These are phyloP conservation scores for Panopea generosa DNA, from an alignment of 2,888 invertebrate species.

Conservation along the genomic window DNA sequence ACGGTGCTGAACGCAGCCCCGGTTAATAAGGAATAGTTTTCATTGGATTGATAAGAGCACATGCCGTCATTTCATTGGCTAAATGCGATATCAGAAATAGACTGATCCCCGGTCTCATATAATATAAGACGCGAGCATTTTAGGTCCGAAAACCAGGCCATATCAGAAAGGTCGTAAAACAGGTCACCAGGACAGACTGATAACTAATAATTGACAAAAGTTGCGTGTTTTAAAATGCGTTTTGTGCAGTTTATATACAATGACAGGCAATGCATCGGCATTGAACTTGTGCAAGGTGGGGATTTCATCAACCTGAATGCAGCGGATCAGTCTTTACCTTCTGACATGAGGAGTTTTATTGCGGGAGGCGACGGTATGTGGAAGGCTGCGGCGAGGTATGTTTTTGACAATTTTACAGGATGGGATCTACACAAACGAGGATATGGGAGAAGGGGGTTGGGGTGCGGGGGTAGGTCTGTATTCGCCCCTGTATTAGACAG, in stretches of 20 bases:
- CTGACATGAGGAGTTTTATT: slow-evolving; percentile 74
- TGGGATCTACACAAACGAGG: no score
- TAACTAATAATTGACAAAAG: slow-evolving; percentile 5
- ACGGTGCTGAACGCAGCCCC: no score
- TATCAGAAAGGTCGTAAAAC: background rate
- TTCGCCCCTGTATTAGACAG: no score
- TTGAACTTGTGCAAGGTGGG: slow-evolving; percentile 72
- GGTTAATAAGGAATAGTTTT: no score
- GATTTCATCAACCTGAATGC: slow-evolving; percentile 74
- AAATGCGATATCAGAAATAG: background rate
- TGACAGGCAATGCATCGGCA: slow-evolving; percentile 70
- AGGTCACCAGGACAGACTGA: slow-evolving; percentile 3
- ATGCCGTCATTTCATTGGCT: no score
- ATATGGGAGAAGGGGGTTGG: no score
- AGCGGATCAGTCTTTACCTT: slow-evolving; percentile 67
- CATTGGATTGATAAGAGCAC: no score
- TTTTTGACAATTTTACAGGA: no score
- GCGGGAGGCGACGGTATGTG: slow-evolving; percentile 67
- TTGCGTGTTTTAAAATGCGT: slow-evolving; percentile 65
- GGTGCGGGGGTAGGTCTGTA: background rate
- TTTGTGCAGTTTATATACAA: slow-evolving; percentile 75
- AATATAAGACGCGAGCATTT: no score
- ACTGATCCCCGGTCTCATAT: no score
- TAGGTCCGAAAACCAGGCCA: no score
- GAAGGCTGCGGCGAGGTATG: slow-evolving; percentile 70